Percentiles rank a stretch among this genome's conserved stretches.
Evolutionary conservation across 2,113 vertebrate genomes (phyloP).

Genomic region (Argyrosomus japonicus): DNA sequence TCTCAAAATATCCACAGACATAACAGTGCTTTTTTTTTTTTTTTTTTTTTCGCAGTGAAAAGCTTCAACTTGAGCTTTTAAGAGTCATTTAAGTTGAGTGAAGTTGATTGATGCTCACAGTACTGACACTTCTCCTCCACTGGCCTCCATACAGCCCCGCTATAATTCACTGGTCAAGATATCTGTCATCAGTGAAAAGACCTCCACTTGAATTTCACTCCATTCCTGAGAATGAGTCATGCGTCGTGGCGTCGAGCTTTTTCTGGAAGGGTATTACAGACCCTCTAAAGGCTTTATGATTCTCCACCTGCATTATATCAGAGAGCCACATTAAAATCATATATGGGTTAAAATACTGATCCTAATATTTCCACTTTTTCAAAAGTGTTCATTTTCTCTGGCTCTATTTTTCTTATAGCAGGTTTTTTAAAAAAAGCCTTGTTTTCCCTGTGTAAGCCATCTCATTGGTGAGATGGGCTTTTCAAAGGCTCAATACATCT

Average conservation of each 20-base stretch:
- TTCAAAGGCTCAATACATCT: slow-evolving; percentile 51
- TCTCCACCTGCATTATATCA: slow-evolving; percentile 3
- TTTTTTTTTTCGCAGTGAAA: slow-evolving; percentile 6
- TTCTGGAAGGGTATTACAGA: neutral
- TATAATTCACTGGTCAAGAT: slow-evolving; percentile 29
- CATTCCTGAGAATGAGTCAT: slow-evolving; percentile 19
- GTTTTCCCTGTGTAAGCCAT: slow-evolving; percentile 29
- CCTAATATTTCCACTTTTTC: neutral
- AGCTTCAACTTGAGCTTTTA: slow-evolving; percentile 7
- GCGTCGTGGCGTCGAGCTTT: slow-evolving; percentile 4
- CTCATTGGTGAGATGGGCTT: slow-evolving; percentile 23
- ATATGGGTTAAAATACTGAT: neutral
- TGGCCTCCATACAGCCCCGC: neutral
- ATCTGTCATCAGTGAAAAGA: slow-evolving; percentile 24
- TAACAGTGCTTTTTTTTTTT: neutral
- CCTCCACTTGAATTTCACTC: slow-evolving; percentile 22
- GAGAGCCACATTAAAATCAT: neutral
- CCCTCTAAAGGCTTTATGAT: neutral
- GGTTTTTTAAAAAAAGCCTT: neutral
- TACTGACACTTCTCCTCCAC: neutral
- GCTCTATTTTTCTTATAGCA: neutral
- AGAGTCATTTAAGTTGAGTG: slow-evolving; percentile 7
- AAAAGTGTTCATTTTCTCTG: neutral
- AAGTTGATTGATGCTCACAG: slow-evolving; percentile 17
- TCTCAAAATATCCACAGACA: neutral